Base-by-base conservation (phyloP, 2,113 vertebrate species). In the Rhombomys opimus region DNA sequence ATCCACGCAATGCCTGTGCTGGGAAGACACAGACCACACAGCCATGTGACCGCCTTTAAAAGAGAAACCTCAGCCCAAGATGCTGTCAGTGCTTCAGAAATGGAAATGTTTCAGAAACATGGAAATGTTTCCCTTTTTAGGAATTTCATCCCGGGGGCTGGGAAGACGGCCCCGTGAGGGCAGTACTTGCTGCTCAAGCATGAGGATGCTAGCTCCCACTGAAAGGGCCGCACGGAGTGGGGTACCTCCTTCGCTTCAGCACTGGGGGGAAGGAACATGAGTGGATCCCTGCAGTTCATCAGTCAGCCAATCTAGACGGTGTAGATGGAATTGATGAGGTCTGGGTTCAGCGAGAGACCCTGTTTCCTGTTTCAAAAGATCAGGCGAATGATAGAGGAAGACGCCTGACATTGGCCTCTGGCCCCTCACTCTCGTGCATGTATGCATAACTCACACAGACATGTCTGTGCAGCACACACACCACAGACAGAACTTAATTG, bases 21-120 rank as follows among this genome's bases (percentile, higher is more conserved):
- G 41, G 38, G 32, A 57, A 87, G 91, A 25, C 2, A 27, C 3
- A 63, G 70, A 93, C 8, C 68, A 50, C 30, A 93, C 52, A 38
- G 72, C 22, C 63, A 9, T 8, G 23, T 63, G 46, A 89, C 67
- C 85, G 86, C 46, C 95, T 94, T 91, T 76, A 63, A 87, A 95
- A 88, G 75, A 86, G 61, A 93, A 94, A 91, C 65, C 46, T 96
- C 61, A 54, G 76, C 63, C 78, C 88, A 92, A 95, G 75, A 67
- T 68, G n/a, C 92, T 93, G 91, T 87, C 87, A 93, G 59, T 94
- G 32, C 81, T 96, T 97, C 54, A 78, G 54, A 80, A 41, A 76
- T 46, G 77, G 65, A 35, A 96, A 90, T 46, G 84, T 46, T 46
- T 46, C 46, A 46, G 46, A 46, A 80, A 84, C 89, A 94, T 59